These are phyloP conservation scores for Boulengeromyrus knoepffleri DNA, from an alignment of 2,113 vertebrate species.

Conservation along the genomic window DNA sequence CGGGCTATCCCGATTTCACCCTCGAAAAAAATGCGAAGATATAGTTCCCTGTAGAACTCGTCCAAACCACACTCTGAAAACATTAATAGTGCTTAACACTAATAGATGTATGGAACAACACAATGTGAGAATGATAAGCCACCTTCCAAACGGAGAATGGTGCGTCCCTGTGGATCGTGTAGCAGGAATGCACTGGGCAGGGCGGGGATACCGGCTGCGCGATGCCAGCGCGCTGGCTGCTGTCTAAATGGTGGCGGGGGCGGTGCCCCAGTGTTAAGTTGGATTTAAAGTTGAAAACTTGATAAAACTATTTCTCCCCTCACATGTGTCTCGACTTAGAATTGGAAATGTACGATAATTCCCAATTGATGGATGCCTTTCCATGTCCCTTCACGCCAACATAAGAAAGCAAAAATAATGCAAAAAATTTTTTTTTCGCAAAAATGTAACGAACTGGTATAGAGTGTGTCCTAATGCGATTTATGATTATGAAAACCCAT, in stretches of 20 bases:
- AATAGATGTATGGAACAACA: neutral
- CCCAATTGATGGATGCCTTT: neutral
- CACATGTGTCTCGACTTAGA: neutral
- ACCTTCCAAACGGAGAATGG: slow-evolving; percentile 17
- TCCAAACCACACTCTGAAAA: neutral
- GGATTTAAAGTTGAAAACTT: neutral
- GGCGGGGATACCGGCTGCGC: slow-evolving; percentile 19
- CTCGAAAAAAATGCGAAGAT: neutral
- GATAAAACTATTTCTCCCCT: neutral
- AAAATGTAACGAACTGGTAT: neutral
- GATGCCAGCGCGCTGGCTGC: slow-evolving; percentile 24
- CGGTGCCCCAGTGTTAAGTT: neutral
- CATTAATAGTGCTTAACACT: neutral
- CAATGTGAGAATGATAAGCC: neutral
- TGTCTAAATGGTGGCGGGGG: slow-evolving; percentile 29
- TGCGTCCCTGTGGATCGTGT: slow-evolving; percentile 43
- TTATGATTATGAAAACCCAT: neutral
- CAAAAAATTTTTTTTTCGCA: neutral
- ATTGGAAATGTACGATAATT: neutral
- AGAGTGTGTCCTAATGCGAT: neutral
- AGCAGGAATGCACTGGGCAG: slow-evolving; percentile 50
- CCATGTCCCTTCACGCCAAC: neutral
- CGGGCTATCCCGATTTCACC: neutral
- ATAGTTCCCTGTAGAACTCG: neutral
- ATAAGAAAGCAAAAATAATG: neutral